Evolutionary conservation across 2,113 vertebrate genomes (phyloP), one percentile per base, ranked within the genome.

Genomic region (Emberiza fucata): DNA sequence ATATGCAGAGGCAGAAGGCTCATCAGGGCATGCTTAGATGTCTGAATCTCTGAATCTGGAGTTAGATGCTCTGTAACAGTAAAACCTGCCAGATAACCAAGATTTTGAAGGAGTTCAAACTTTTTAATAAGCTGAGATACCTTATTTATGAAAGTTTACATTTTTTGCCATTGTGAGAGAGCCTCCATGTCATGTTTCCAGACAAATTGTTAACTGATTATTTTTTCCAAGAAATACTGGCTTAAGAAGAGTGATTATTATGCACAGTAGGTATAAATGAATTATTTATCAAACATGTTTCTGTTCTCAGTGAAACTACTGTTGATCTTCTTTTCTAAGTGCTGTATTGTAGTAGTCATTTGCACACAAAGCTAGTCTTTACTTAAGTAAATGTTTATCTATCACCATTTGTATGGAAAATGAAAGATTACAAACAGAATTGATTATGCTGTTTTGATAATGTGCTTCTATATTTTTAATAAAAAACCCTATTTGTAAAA

Each of bases 261-360:
- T 97, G 94, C 98, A 98, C 96, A 98, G 97, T 97, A 95, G 96
- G 96, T 97, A 90, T 96, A 95, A 98, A 97, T 98, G 96, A 97
- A 98, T 98, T 98, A 98, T 98, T 98, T 98, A 98, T 98, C 94
- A 98, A 97, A 98, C 96, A 96, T 97, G 86, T 96, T 97, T 97
- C 97, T 48, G 42, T 96, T 98, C 95, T 94, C 89, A 95, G 87
- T 92, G 90, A 97, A 98, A 98, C 95, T 79, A 97, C 54, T 25
- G 35, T 90, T 95, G 92, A 96, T 98, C 84, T 96, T 64, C 88
- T 90, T 95, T 97, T 94, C 68, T 78, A 94, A 95, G 90, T 90
- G 89, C 76, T 97, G 92, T 84, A 85, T 95, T 95, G 93, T 95
- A 96, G 85, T 81, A 91, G 59, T 97, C 89, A 97, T 98, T 98